A percentile compares a stretch with the other conserved stretches of the same genome.
These are phyloP conservation scores for Agrotis exclamationis DNA, from an alignment of 2,888 invertebrate genomes.

Conservation along the genomic window DNA sequence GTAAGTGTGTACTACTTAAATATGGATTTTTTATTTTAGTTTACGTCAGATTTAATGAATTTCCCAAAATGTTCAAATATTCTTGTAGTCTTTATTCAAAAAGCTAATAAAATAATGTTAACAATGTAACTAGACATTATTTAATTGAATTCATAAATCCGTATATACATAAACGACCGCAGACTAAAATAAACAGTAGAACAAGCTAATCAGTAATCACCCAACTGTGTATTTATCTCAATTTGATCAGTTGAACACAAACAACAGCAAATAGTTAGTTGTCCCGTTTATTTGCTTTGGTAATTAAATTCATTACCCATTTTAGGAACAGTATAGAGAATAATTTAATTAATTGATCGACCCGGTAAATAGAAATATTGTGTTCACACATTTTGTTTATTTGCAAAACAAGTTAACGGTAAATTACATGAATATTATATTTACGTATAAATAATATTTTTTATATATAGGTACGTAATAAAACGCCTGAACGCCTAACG, in stretches of 20 bases:
- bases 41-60: neutral
- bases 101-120: neutral
- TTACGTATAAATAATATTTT: too few relatives aligned
- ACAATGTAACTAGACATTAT: neutral
- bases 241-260: constrained; percentile 11
- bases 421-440: too few relatives aligned
- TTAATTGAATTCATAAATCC: neutral
- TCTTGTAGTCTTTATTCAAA: neutral
- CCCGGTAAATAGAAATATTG: neutral
- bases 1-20: too few relatives aligned
- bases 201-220: constrained; percentile 12
- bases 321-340: neutral
- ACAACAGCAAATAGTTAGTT: constrained; percentile 13
- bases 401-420: too few relatives aligned
- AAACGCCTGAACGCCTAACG: too few relatives aligned
- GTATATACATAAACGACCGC: neutral
- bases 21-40: neutral
- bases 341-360: neutral
- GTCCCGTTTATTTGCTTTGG: neutral
- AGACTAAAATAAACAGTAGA: constrained; percentile 25
- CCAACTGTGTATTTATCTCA: constrained; percentile 33
- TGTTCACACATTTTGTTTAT: neutral
- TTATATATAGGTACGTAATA: too few relatives aligned
- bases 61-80: too few relatives aligned
- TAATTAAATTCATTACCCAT: neutral